Conservation (phyloP, 2,888 invertebrate genomes). For the Tridacna gigas region DNA sequence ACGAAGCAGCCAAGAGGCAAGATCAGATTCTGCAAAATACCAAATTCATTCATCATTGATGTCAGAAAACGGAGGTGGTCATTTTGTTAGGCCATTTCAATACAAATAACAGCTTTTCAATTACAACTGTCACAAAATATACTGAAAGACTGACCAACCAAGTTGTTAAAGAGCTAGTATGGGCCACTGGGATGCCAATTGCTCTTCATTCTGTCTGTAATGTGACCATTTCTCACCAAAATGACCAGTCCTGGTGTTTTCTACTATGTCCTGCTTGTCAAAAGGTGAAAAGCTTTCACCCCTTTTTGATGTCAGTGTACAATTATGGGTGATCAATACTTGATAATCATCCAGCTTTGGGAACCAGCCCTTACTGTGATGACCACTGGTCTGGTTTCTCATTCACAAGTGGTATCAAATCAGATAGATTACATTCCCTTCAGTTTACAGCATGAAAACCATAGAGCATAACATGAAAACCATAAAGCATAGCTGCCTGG, state of each 20-base stretch:
- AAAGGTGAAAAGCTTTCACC: conserved; percentile 40
- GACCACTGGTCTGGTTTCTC: conserved; percentile 1
- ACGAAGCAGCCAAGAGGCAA: no score
- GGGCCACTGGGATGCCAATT: conserved; percentile 55
- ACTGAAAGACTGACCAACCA: conserved; percentile 19
- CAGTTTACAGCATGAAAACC: background rate
- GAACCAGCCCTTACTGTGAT: conserved; percentile 1
- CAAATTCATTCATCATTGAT: conserved; percentile 14
- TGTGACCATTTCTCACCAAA: conserved; percentile 62
- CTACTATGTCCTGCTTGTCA: conserved; percentile 60
- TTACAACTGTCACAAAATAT: conserved; percentile 11
- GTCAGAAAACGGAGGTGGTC: conserved; percentile 27
- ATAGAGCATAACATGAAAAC: background rate
- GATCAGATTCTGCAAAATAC: no score
- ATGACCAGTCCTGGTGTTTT: conserved; percentile 59
- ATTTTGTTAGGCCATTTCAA: conserved; percentile 12
- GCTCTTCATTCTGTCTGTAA: conserved; percentile 47
- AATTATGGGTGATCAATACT: conserved; percentile 57
- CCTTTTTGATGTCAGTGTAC: conserved; percentile 49
- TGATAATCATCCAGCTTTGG: conserved; percentile 34
- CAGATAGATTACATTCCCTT: background rate
- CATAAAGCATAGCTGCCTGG: background rate
- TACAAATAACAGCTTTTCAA: conserved; percentile 32
- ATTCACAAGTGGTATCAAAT: background rate
- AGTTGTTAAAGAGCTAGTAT: conserved; percentile 48